Conservation (phyloP, 1,140 invertebrate species). For the Camponotus floridanus region DNA sequence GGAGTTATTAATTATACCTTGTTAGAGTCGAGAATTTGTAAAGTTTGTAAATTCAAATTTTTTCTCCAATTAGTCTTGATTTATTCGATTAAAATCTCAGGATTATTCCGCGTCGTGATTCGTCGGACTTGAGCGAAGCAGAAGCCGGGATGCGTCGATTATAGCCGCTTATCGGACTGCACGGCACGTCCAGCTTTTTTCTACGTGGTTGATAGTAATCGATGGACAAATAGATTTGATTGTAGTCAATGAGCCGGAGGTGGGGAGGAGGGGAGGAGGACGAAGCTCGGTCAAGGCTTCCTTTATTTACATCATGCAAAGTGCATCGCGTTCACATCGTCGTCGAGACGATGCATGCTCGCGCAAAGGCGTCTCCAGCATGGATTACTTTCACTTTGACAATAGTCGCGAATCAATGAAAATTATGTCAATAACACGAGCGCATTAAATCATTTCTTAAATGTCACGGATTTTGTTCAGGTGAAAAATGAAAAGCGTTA, state of each 20-base stretch:
- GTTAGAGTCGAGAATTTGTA: not conserved
- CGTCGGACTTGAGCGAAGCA: constrained; percentile 39
- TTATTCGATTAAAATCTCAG: constrained; percentile 17
- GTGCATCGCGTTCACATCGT: constrained; percentile 74
- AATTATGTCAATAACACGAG: constrained; percentile 3
- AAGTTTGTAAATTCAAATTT: not conserved
- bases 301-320: constrained; percentile 75
- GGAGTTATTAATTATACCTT: not conserved
- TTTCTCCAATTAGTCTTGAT: not conserved
- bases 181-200: not conserved
- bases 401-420: constrained; percentile 33
- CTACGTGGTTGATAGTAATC: not conserved
- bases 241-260: constrained; percentile 51
- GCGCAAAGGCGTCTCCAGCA: constrained; percentile 6
- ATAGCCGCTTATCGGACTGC: constrained; percentile 18
- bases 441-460: not conserved
- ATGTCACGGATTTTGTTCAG: constrained; percentile 13
- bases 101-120: constrained; percentile 34
- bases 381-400: constrained; percentile 72
- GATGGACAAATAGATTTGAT: constrained; percentile 58
- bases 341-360: constrained; percentile 4
- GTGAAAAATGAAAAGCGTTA: not conserved
- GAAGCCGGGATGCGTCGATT: constrained; percentile 40
- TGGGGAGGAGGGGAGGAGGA: not conserved
- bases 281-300: constrained; percentile 74